A percentile compares a stretch with the other conserved stretches of the same genome.
Conservation (phyloP, 2,797 vertebrate genomes). For the Bovichtus variegatus region DNA sequence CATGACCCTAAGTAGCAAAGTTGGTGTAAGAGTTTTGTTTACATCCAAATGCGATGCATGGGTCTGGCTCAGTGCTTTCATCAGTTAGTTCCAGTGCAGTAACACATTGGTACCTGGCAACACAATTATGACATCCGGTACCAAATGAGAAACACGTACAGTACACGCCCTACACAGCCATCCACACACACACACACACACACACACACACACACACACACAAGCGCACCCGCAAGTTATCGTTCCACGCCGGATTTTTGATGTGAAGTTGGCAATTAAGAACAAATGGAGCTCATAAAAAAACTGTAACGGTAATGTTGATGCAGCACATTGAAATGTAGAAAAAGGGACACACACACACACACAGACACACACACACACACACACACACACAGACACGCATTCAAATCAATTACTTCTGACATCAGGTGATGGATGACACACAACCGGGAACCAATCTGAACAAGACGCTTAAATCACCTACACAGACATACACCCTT, state of each 20-base stretch:
- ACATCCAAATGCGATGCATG: constrained; percentile 80
- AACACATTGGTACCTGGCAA: constrained; percentile 78
- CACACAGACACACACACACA: constrained; percentile 22
- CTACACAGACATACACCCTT: constrained; percentile 76
- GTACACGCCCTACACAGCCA: constrained; percentile 53
- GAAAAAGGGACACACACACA: constrained; percentile 52
- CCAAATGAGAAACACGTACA: constrained; percentile 69
- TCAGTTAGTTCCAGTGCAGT: constrained; percentile 82
- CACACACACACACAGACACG: constrained; percentile 26
- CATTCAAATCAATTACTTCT: constrained; percentile 64
- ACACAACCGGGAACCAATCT: constrained; percentile 60
- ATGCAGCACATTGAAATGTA: constrained; percentile 74
- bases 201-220: too few species aligned
- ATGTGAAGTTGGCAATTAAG: constrained; percentile 76
- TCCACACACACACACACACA: constrained; percentile 40
- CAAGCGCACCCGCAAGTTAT: constrained; percentile 52
- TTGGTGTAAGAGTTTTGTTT: constrained; percentile 75
- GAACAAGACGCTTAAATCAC: constrained; percentile 73
- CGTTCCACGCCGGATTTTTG: constrained; percentile 44
- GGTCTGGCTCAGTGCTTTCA: constrained; percentile 84
- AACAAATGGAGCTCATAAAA: constrained; percentile 74
- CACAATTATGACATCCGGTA: constrained; percentile 74
- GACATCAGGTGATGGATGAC: constrained; percentile 74
- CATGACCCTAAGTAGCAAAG: constrained; percentile 66
- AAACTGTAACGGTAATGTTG: constrained; percentile 53